phyloP scores from a whole-genome alignment of 2,888 invertebrate genomes.

The Pinctada fucata region DNA sequence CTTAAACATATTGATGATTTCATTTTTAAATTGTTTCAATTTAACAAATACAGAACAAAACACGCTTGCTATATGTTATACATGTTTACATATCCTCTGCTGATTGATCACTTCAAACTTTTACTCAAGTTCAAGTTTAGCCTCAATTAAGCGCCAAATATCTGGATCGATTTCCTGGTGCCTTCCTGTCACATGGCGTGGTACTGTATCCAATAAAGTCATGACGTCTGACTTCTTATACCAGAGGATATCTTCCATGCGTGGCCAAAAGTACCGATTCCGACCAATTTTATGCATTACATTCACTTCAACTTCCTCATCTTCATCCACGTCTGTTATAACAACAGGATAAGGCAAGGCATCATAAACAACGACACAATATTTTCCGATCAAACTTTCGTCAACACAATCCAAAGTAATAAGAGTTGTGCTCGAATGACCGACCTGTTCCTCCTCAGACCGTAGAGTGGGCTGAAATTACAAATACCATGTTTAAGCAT shows the following conservation, averaged over 20 bases:
- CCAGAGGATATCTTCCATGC: conserved; percentile 16
- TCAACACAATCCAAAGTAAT: conserved; percentile 15
- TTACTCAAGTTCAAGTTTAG: background rate
- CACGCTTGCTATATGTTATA: no score
- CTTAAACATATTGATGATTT: no score
- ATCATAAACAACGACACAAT: conserved; percentile 37
- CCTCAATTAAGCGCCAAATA: conserved; percentile 4
- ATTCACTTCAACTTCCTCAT: conserved; percentile 34
- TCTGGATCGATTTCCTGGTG: conserved; percentile 6
- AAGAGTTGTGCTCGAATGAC: no score
- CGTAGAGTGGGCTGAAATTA: no score
- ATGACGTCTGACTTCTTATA: conserved; percentile 12
- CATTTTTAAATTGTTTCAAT: no score
- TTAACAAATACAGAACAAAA: no score
- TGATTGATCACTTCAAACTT: background rate
- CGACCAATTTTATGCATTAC: conserved; percentile 32
- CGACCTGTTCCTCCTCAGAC: no score
- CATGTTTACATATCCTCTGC: no score
- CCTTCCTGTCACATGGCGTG: conserved; percentile 15
- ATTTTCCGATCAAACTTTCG: conserved; percentile 16
- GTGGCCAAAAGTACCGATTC: conserved; percentile 30
- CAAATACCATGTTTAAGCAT: no score
- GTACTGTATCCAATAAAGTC: conserved; percentile 8
- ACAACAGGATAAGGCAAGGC: conserved; percentile 30
- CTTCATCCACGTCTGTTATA: conserved; percentile 30